phyloP scores from a whole-genome alignment of 2,888 invertebrate genomes.

The Ommatoiulus sabulosus region DNA sequence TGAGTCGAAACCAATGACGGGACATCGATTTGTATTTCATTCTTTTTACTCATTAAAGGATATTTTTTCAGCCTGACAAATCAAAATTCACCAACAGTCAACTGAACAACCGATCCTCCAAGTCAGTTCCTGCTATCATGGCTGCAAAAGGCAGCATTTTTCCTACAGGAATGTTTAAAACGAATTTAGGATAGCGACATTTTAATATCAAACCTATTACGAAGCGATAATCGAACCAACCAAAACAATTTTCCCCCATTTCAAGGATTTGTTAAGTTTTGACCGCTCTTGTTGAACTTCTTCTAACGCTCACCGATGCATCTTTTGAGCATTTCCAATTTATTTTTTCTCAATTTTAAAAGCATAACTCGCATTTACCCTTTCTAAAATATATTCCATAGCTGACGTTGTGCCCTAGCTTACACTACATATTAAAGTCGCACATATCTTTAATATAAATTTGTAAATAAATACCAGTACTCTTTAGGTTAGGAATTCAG shows the following conservation, averaged over 20 bases:
- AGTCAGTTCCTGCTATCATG: conserved; percentile 2
- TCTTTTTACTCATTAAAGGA: background rate
- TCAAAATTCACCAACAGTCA: conserved; percentile 5
- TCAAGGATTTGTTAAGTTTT: conserved; percentile 9
- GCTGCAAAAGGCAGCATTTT: background rate
- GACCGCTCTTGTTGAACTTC: conserved; percentile 3
- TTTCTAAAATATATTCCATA: conserved; percentile 13
- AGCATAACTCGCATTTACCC: background rate
- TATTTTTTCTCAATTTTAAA: conserved; percentile 20
- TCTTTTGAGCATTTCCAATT: conserved; percentile 28
- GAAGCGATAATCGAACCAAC: background rate
- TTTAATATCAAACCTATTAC: background rate
- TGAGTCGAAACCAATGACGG: background rate
- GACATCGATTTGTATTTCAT: background rate
- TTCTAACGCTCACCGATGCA: conserved; percentile 13
- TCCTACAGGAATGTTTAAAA: background rate
- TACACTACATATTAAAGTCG: conserved; percentile 22
- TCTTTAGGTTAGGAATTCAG: background rate
- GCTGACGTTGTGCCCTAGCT: background rate
- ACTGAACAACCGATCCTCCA: background rate
- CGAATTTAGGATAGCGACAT: background rate
- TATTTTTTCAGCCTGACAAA: conserved; percentile 49
- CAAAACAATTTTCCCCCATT: background rate
- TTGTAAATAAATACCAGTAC: background rate
- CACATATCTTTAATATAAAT: conserved; percentile 15